A percentile compares a stretch with the other conserved stretches of the same genome.
Conservation (phyloP, 2,113 vertebrate species). For the Columba janthina region DNA sequence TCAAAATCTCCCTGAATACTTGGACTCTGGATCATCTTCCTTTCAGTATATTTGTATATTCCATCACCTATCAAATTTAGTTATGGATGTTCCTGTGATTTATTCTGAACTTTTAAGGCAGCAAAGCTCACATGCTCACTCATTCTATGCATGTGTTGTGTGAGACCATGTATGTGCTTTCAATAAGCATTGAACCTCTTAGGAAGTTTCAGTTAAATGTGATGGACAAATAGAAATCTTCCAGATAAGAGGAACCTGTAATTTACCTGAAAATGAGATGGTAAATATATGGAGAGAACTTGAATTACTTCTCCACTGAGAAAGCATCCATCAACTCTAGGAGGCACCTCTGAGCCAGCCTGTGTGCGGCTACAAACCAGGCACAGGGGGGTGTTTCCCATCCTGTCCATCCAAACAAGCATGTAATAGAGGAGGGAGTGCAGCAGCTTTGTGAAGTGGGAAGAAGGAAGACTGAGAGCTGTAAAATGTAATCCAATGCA, state of each 20-base stretch:
- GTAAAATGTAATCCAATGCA: background rate
- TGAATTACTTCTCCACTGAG: background rate
- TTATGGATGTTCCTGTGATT: background rate
- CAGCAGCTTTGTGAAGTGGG: background rate
- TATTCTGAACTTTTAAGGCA: background rate
- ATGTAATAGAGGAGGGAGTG: background rate
- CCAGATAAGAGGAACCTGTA: background rate
- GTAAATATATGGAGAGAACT: background rate
- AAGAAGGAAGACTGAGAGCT: background rate
- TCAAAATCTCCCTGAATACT: background rate
- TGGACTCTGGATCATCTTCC: background rate
- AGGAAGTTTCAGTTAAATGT: background rate
- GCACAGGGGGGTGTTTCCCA: background rate
- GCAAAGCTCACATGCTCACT: rapidly evolving
- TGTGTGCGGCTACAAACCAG: background rate
- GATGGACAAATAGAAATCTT: background rate
- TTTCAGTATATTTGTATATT: background rate
- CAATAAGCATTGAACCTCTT: background rate
- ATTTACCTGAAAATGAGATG: background rate
- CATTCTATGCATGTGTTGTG: background rate
- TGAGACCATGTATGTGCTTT: background rate
- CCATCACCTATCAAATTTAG: background rate
- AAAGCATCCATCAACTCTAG: background rate
- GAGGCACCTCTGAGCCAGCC: background rate
- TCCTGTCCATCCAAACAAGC: background rate